phyloP scores from a whole-genome alignment of 2,797 vertebrate species.

The Sebastes matsubarae region DNA sequence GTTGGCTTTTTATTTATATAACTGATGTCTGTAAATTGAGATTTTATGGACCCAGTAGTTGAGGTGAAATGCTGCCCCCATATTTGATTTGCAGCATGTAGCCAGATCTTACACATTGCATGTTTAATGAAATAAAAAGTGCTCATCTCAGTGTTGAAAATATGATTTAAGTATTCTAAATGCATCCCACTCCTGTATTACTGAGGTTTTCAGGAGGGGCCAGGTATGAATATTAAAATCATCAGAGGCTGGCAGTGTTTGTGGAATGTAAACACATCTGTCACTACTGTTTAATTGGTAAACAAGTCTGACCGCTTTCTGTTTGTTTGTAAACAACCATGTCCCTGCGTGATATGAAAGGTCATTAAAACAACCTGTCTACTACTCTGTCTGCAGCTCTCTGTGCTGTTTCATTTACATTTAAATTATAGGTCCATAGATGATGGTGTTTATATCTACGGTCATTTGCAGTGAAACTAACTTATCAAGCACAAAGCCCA shows the following conservation, averaged over 20 bases:
- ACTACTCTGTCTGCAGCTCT: constrained; percentile 26
- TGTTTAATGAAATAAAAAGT: fast-evolving
- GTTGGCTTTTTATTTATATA: neutral
- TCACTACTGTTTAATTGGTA: constrained; percentile 78
- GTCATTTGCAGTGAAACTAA: constrained; percentile 25
- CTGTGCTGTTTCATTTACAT: constrained; percentile 52
- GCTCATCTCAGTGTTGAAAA: neutral
- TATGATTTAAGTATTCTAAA: constrained; percentile 24
- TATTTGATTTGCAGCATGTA: neutral
- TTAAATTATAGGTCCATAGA: constrained; percentile 42
- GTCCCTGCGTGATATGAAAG: constrained; percentile 77
- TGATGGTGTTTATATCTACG: constrained; percentile 2
- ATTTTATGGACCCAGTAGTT: neutral
- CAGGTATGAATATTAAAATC: constrained; percentile 81
- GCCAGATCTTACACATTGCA: neutral
- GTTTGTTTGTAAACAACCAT: constrained; percentile 77
- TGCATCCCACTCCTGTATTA: constrained; percentile 15
- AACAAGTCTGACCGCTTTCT: constrained; percentile 76
- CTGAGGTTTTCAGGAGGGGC: constrained; percentile 40
- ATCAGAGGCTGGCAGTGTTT: constrained; percentile 67
- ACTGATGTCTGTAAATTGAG: neutral
- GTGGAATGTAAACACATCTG: constrained; percentile 81
- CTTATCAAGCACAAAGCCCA: neutral
- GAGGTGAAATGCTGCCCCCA: neutral
- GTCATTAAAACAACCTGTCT: constrained; percentile 72